These are phyloP conservation scores for Crocuta crocuta DNA, from an alignment of 2,113 vertebrate species.

Conservation along the genomic window DNA sequence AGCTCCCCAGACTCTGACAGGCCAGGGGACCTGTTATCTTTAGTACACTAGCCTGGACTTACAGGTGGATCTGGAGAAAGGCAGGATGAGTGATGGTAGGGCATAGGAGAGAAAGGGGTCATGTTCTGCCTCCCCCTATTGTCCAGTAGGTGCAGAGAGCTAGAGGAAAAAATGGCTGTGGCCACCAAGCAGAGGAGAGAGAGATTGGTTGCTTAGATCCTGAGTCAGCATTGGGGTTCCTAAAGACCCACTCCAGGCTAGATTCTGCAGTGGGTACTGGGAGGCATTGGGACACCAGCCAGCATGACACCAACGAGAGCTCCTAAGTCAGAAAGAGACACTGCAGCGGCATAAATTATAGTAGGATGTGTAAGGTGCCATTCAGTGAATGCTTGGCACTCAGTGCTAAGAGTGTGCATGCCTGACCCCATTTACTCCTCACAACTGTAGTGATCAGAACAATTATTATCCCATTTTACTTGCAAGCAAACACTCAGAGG, in stretches of 20 bases:
- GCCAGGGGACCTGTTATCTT: not conserved
- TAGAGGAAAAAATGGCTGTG: not conserved
- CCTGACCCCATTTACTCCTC: not conserved
- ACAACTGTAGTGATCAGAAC: not conserved
- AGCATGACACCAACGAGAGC: not conserved
- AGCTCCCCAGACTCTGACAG: not conserved
- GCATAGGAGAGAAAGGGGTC: not conserved
- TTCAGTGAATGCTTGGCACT: not conserved
- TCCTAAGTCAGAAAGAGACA: not conserved
- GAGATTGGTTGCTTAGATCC: not conserved
- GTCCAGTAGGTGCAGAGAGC: not conserved
- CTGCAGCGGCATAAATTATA: not conserved
- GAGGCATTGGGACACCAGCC: not conserved
- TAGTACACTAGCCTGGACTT: not conserved
- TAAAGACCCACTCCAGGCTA: not conserved
- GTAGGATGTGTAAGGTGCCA: not conserved
- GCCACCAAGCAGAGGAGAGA: no score
- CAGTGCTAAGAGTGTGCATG: not conserved
- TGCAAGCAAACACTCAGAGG: not conserved
- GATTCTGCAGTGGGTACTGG: not conserved
- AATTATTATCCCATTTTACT: not conserved
- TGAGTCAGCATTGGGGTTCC: not conserved
- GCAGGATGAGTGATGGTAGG: not conserved
- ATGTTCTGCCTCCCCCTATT: not conserved
- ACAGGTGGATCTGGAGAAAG: not conserved